Base-by-base conservation (phyloP, 2,113 vertebrate species). In the Pelmatolapia mariae region DNA sequence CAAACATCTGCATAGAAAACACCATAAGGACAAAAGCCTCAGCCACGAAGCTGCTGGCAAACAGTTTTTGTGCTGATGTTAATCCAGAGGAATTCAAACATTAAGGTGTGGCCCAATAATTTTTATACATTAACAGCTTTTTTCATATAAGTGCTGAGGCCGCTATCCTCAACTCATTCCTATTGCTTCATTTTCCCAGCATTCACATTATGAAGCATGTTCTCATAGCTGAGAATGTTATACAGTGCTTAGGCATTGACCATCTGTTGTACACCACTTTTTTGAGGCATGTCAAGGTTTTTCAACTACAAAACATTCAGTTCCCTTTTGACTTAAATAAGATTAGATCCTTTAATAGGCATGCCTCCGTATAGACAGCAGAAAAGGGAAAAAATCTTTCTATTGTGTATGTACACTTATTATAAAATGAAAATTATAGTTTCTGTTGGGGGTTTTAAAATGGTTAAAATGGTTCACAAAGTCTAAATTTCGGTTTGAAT, bases 391-490 rank as follows among this genome's bases (percentile, higher is more conserved):
- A 22, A 45, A 73, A 73, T 40, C 22, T 45, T 73, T 73, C 22
- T 29, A 45, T 45, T 45, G 68, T 45, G 22, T 26, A 0, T 18
- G 8, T 0, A 73, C 13, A 10, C 22, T 71, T 43, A 24, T 24
- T 73, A 73, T 26, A 73, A 73, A 73, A 18, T 73, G 68, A 18
- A 26, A 73, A 73, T 18, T 10, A 26, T 26, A 26, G 15, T 45
- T 26, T 73, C 68, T 73, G 1, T 43, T 71, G 38, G 66, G 63
- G n/a, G 0, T 16, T 3, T 71, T 71, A 43, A 71, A 71, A 43
- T 15, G 38, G 22, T 71, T 71, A 43, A 71, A 71, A 43, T 73
- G 22, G 22, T 73, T 73, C 68, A 71, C 38, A 24, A 43, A 73
- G 15, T 45, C 40, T 26, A 13, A 22, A 5, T 66, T 12, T 66